Percentiles rank a stretch among this genome's conserved stretches.
These are phyloP conservation scores for Chamaea fasciata DNA, from an alignment of 2,113 vertebrate genomes.

Conservation along the genomic window DNA sequence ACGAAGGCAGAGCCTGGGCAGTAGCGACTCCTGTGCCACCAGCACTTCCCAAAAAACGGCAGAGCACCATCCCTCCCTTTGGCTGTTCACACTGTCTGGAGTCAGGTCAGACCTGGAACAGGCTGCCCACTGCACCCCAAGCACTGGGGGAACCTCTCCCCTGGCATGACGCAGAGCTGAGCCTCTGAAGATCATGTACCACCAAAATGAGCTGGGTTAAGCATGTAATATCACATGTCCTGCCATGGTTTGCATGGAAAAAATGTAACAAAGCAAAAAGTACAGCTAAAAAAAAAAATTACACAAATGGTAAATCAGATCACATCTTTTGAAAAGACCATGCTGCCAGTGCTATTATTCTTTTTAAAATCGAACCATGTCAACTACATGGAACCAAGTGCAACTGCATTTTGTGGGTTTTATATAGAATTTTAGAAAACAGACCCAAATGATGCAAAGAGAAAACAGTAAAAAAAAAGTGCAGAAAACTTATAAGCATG, in stretches of 20 bases:
- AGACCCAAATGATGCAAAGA: neutral
- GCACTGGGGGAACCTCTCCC: neutral
- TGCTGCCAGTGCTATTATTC: neutral
- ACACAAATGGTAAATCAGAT: neutral
- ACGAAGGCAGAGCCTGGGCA: neutral
- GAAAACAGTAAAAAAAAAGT: neutral
- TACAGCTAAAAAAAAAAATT: neutral
- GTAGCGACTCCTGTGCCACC: neutral
- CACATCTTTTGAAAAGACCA: neutral
- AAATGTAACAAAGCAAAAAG: neutral
- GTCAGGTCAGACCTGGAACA: neutral
- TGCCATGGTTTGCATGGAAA: neutral
- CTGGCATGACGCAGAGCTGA: neutral
- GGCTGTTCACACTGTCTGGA: neutral
- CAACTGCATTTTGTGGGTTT: neutral
- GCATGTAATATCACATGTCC: neutral
- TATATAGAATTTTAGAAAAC: neutral
- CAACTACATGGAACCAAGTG: neutral
- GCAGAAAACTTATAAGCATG: neutral
- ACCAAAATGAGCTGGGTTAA: neutral
- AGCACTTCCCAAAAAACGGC: neutral
- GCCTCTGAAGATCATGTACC: neutral
- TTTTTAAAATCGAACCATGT: neutral
- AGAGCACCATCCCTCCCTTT: neutral
- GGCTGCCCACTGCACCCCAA: neutral